These are phyloP conservation scores for Phymanthus crucifer DNA, from an alignment of 92 coral and sea anemone species.

Conservation along the genomic window DNA sequence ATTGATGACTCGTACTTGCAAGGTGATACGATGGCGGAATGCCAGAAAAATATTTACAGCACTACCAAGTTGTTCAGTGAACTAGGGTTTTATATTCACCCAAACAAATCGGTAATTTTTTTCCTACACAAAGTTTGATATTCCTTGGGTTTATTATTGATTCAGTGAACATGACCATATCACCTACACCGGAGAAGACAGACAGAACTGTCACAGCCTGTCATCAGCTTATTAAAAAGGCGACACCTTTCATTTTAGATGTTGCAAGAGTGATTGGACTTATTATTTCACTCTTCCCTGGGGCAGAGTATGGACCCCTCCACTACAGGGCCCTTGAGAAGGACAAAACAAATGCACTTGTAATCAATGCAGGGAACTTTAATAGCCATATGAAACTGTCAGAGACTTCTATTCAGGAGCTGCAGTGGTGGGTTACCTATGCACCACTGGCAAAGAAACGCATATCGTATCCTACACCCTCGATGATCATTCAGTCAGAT, in stretches of 20 bases:
- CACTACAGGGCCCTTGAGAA: conserved; percentile 40
- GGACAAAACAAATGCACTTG: conserved; percentile 40
- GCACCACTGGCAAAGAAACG: conserved; percentile 12
- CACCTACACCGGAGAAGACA: conserved; percentile 37
- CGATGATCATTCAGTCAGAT: conserved; percentile 26
- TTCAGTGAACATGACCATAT: conserved; percentile 45
- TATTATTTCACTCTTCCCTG: conserved; percentile 30
- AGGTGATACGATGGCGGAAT: conserved; percentile 26
- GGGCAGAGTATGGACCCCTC: conserved; percentile 38
- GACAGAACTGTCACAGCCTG: conserved; percentile 46
- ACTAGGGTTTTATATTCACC: conserved; percentile 30
- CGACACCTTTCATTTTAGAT: conserved; percentile 33
- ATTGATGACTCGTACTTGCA: conserved; percentile 33
- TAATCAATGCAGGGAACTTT: neutral
- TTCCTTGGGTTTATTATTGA: conserved; percentile 49
- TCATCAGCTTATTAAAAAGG: conserved; percentile 8
- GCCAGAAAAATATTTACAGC: conserved; percentile 22
- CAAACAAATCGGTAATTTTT: conserved; percentile 4
- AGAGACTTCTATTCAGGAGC: conserved; percentile 10
- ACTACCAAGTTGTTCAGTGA: conserved; percentile 21
- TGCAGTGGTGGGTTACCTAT: conserved; percentile 9
- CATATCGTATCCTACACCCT: conserved; percentile 4
- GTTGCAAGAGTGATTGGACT: conserved; percentile 36
- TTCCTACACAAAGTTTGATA: conserved; percentile 32
- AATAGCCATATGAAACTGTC: no score